phyloP scores from a whole-genome alignment of 2,797 vertebrate genomes.

The Epinephelus awoara region DNA sequence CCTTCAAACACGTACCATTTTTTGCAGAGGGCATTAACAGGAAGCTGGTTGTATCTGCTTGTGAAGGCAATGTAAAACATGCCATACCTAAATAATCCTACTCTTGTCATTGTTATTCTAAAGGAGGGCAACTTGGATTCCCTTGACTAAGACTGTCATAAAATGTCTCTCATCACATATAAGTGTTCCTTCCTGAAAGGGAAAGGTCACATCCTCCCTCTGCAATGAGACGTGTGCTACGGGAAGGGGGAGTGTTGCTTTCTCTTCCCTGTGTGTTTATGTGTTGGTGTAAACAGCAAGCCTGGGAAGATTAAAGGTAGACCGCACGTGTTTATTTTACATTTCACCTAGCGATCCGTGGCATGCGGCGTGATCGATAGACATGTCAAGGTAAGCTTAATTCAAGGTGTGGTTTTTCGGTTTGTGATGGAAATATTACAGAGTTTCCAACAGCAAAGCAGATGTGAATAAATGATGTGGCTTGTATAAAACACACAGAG shows the following conservation, averaged over 20 bases:
- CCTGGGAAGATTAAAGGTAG: slow-evolving; percentile 59
- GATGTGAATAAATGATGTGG: slow-evolving; percentile 31
- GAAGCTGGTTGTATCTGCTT: slow-evolving; percentile 18
- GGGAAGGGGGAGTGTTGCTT: slow-evolving; percentile 28
- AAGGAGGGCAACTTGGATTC: slow-evolving; percentile 32
- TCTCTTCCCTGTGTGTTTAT: slow-evolving; percentile 57
- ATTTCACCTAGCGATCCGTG: slow-evolving; percentile 39
- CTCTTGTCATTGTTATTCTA: slow-evolving; percentile 50
- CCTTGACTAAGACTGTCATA: slow-evolving; percentile 46
- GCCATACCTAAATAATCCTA: slow-evolving; percentile 36
- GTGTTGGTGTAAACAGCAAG: slow-evolving; percentile 52
- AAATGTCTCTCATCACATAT: slow-evolving; percentile 65
- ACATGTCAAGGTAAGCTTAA: slow-evolving; percentile 26
- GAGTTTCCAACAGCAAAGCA: slow-evolving; percentile 33
- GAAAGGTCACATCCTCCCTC: slow-evolving; percentile 71
- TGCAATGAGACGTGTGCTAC: slow-evolving; percentile 46
- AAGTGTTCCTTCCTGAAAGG: slow-evolving; percentile 62
- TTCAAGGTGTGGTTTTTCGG: slow-evolving; percentile 21
- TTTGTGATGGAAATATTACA: slow-evolving; percentile 42
- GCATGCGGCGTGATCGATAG: slow-evolving; percentile 48
- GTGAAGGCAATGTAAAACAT: slow-evolving; percentile 18
- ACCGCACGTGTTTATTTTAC: slow-evolving; percentile 55
- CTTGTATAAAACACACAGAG: slow-evolving; percentile 27
- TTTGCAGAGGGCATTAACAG: not conserved
- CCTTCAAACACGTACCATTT: not conserved